Percentiles rank a stretch among this genome's conserved stretches.
These are phyloP conservation scores for Pantelozetes paolii DNA, from an alignment of 2,888 invertebrate genomes.

Conservation along the genomic window DNA sequence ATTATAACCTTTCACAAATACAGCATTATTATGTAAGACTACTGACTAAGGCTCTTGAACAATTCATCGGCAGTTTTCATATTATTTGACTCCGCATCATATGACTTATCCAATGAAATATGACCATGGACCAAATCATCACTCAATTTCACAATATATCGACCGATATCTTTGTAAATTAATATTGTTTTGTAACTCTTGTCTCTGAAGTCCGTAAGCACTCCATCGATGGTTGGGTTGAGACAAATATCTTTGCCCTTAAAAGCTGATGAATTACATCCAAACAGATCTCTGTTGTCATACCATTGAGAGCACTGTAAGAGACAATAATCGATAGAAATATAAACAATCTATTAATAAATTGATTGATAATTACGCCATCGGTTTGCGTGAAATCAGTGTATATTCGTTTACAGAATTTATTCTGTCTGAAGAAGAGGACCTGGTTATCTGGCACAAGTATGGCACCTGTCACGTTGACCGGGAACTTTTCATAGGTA, in stretches of 20 bases:
- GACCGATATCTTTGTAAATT: too few species aligned
- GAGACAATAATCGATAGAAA: neutral
- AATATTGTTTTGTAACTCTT: too few species aligned
- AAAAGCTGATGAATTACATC: neutral
- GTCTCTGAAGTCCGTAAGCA: neutral
- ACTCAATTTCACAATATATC: too few species aligned
- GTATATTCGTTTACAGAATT: neutral
- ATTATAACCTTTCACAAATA: too few species aligned
- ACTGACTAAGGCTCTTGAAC: too few species aligned
- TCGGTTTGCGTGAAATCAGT: neutral
- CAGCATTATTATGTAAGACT: too few species aligned
- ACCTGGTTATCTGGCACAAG: neutral
- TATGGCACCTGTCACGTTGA: neutral
- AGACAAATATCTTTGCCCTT: neutral
- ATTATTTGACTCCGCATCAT: too few species aligned
- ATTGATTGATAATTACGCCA: neutral
- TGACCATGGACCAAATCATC: too few species aligned
- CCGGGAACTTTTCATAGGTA: neutral
- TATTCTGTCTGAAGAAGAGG: neutral
- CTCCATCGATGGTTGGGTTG: conserved; percentile 1
- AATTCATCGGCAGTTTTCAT: too few species aligned
- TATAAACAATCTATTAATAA: neutral
- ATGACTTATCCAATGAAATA: too few species aligned
- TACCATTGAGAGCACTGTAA: conserved; percentile 1
- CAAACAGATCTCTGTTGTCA: neutral